Evolutionary conservation across 2,113 vertebrate genomes (phyloP).

Genomic region (Salminus brasiliensis): DNA sequence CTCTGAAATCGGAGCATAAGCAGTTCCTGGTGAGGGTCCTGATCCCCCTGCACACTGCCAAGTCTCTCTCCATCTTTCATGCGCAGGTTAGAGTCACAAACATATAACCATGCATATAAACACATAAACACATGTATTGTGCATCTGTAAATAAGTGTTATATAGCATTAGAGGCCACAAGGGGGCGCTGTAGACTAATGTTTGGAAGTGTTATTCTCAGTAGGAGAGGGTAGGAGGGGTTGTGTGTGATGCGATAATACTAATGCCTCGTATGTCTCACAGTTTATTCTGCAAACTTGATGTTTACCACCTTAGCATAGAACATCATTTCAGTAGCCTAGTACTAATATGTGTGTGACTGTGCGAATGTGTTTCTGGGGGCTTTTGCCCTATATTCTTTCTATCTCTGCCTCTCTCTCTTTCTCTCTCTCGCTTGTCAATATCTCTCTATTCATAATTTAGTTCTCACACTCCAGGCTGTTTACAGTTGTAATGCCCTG

Average conservation of each 20-base stretch:
- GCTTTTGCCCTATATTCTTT: constrained; percentile 47
- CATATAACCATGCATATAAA: constrained; percentile 7
- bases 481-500: constrained; percentile 20
- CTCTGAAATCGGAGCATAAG: constrained; percentile 91
- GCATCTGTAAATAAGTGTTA: not conserved
- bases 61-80: constrained; percentile 91
- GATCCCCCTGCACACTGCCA: constrained; percentile 90
- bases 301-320: not conserved
- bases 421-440: constrained; percentile 11
- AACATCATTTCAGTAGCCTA: not conserved
- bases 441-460: constrained; percentile 51
- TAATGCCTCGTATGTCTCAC: not conserved
- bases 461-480: constrained; percentile 30
- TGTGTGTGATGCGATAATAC: not conserved
- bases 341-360: not conserved
- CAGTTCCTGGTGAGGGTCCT: constrained; percentile 92
- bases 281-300: not conserved
- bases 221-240: not conserved
- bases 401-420: constrained; percentile 22
- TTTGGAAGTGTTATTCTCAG: not conserved
- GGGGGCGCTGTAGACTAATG: not conserved
- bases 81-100: constrained; percentile 82
- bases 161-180: not conserved
- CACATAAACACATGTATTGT: constrained; percentile 16
- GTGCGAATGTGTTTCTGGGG: not conserved